Evolutionary conservation across 2,888 invertebrate genomes (phyloP).

Genomic region (Ecliptopera silaceata): DNA sequence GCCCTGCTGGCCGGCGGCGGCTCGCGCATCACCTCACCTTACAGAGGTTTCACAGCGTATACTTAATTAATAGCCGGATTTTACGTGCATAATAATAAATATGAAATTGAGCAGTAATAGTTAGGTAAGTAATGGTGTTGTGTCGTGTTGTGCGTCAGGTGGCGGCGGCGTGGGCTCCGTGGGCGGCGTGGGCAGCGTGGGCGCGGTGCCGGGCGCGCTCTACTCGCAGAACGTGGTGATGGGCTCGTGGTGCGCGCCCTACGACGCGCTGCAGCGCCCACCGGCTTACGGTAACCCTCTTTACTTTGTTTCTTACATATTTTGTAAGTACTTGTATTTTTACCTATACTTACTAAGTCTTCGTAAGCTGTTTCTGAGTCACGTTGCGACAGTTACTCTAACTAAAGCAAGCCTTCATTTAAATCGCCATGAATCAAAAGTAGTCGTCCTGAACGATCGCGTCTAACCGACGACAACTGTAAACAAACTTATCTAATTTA

Average conservation of each 20-base stretch:
- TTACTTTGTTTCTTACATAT: neutral
- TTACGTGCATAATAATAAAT: too few species aligned
- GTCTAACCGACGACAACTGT: constrained; percentile 10
- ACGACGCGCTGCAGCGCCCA: constrained; percentile 92
- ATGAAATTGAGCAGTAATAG: too few species aligned
- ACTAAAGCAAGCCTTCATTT: neutral
- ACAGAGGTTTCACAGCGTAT: neutral
- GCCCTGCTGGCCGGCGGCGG: constrained; percentile 50
- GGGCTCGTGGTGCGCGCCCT: constrained; percentile 88
- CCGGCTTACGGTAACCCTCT: constrained; percentile 88
- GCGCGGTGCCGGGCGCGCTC: constrained; percentile 84
- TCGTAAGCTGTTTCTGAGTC: neutral
- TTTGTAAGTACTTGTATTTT: neutral
- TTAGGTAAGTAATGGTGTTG: neutral
- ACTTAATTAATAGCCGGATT: too few species aligned
- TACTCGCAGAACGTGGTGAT: constrained; percentile 91
- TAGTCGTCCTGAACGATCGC: neutral
- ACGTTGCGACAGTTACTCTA: neutral
- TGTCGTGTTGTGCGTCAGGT: constrained; percentile 25
- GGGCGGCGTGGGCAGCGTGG: constrained; percentile 50
- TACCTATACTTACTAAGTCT: too few species aligned
- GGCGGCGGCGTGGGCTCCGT: constrained; percentile 50
- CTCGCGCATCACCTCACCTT: neutral
- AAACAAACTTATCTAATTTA: constrained; percentile 28
- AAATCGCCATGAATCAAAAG: neutral